phyloP scores from a whole-genome alignment of 1,140 invertebrate species.

The Acromyrmex heyeri region DNA sequence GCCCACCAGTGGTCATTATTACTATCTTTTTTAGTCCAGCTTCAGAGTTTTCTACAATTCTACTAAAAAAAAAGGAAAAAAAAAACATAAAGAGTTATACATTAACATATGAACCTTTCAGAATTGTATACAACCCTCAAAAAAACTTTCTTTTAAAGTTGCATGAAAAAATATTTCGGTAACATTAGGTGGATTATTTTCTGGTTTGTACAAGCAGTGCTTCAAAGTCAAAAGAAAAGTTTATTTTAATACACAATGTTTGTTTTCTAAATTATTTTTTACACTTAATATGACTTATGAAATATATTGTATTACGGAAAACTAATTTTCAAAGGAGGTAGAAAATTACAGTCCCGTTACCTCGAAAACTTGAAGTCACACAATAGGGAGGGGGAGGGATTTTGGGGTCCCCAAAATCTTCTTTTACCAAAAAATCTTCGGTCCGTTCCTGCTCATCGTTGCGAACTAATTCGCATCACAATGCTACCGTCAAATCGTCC shows the following conservation, averaged over 20 bases:
- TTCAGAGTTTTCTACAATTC: constrained; percentile 8
- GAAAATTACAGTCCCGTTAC: constrained; percentile 2
- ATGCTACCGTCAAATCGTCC: constrained; percentile 34
- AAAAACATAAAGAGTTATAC: background rate
- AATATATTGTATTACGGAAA: background rate
- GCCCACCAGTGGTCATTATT: constrained; percentile 2
- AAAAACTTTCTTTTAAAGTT: constrained; percentile 22
- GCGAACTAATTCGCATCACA: constrained; percentile 30
- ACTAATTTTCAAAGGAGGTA: background rate
- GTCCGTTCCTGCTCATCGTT: background rate
- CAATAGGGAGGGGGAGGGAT: background rate
- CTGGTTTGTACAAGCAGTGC: background rate
- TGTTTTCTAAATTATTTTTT: background rate
- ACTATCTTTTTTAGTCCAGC: constrained; percentile 14
- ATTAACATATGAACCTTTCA: constrained; percentile 29
- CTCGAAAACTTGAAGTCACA: background rate
- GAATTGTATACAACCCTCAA: constrained; percentile 1
- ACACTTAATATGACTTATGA: background rate
- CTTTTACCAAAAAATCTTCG: background rate
- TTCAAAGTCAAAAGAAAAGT: constrained; percentile 16
- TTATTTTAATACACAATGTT: background rate
- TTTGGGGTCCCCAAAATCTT: background rate
- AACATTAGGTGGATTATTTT: constrained; percentile 11
- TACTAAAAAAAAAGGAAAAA: background rate
- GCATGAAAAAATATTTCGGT: constrained; percentile 28